These are phyloP conservation scores for Euproctis similis DNA, from an alignment of 2,888 invertebrate genomes.

Conservation along the genomic window DNA sequence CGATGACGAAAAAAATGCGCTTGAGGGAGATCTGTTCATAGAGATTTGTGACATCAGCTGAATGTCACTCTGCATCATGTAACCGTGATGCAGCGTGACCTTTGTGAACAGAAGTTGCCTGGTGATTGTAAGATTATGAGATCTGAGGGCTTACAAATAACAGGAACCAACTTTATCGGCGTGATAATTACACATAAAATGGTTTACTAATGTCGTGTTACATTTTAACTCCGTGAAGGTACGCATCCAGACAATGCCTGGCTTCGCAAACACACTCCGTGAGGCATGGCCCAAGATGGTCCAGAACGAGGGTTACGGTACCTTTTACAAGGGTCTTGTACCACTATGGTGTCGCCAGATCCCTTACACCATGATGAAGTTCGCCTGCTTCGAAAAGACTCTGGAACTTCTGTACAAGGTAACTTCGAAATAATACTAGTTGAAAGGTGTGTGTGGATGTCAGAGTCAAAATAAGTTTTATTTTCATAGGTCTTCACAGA, in stretches of 20 bases:
- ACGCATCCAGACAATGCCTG: constrained; percentile 96
- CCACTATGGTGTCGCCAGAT: constrained; percentile 98
- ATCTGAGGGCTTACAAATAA: constrained; percentile 34
- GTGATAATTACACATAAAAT: no score
- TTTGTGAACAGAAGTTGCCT: constrained; percentile 15
- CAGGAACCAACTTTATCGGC: no score
- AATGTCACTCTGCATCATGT: constrained; percentile 10
- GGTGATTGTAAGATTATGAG: constrained; percentile 39
- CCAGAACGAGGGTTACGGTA: constrained; percentile 88
- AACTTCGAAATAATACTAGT: no score
- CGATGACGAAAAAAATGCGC: constrained; percentile 34
- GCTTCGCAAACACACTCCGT: constrained; percentile 90
- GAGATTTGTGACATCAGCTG: constrained; percentile 11
- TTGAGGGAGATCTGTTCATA: constrained; percentile 21
- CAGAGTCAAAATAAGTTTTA: no score
- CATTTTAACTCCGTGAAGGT: no score
- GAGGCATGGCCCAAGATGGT: constrained; percentile 95
- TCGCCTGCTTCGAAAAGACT: constrained; percentile 98
- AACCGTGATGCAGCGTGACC: constrained; percentile 19
- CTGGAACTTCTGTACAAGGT: constrained; percentile 92
- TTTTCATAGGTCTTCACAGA: no score
- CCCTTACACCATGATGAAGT: constrained; percentile 99
- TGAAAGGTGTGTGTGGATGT: no score
- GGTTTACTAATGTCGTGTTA: no score
- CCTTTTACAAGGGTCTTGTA: constrained; percentile 97